phyloP scores from a whole-genome alignment of 2,797 vertebrate genomes.

The Megaceryle alcyon region DNA sequence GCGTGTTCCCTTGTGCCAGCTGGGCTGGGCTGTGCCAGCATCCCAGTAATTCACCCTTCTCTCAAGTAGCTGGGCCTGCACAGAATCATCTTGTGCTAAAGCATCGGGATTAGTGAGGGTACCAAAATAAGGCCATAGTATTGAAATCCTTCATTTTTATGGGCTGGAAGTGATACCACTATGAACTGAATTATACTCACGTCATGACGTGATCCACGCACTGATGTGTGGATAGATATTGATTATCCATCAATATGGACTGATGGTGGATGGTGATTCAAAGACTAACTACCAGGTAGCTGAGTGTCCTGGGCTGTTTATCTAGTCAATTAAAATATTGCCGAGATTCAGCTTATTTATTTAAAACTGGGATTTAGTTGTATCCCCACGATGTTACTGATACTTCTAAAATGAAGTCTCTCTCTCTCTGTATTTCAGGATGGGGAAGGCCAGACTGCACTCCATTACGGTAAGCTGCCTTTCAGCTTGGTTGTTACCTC shows the following conservation, averaged over 20 bases:
- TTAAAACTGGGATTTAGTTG: neutral
- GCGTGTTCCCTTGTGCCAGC: neutral
- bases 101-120: neutral
- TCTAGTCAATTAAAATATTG: conserved; percentile 1
- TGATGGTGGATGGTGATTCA: conserved; percentile 16
- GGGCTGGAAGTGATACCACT: conserved; percentile 2
- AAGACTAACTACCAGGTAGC: neutral
- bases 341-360: neutral
- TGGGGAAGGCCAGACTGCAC: conserved; percentile 94
- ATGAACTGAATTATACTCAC: conserved; percentile 26
- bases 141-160: conserved; percentile 49
- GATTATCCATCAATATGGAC: conserved; percentile 30
- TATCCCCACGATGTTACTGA: neutral
- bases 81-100: neutral
- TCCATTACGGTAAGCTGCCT: conserved; percentile 94
- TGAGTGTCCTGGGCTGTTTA: conserved; percentile 1
- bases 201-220: neutral
- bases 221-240: neutral
- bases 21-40: rapidly evolving
- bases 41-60: neutral
- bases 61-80: neutral
- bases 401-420: conserved; percentile 51
- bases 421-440: conserved; percentile 85
- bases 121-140: neutral
- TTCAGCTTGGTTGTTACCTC: neutral